Percentiles rank a stretch among this genome's conserved stretches.
These are phyloP conservation scores for Melinopterus prodromus DNA, from an alignment of 2,888 invertebrate species.

Conservation along the genomic window DNA sequence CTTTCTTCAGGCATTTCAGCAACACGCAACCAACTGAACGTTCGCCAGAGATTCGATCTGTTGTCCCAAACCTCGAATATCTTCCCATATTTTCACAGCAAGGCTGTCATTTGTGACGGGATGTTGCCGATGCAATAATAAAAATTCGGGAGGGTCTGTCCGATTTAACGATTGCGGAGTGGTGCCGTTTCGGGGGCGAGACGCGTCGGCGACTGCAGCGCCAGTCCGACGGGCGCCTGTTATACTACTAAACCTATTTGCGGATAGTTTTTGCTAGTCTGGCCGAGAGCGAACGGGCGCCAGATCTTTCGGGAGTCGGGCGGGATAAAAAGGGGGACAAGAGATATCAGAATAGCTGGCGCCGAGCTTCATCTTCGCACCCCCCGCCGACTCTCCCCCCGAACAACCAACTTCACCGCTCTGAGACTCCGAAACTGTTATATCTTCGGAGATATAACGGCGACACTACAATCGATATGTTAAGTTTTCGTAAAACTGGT, in stretches of 20 bases:
- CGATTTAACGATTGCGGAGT: constrained; percentile 18
- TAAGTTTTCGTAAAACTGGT: too few species aligned
- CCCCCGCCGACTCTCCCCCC: neutral
- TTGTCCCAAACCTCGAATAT: neutral
- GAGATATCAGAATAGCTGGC: constrained; percentile 26
- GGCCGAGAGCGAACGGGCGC: constrained; percentile 30
- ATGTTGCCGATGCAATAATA: constrained; percentile 40
- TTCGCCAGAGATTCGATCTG: neutral
- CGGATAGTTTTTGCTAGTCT: constrained; percentile 48
- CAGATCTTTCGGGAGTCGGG: constrained; percentile 27
- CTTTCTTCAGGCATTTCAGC: too few species aligned
- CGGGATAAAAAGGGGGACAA: constrained; percentile 20
- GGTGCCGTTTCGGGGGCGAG: neutral
- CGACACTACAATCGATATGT: neutral
- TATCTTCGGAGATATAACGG: neutral
- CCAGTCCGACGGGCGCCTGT: constrained; percentile 46
- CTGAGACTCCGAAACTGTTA: neutral
- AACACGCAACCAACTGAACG: too few species aligned
- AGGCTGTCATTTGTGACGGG: neutral
- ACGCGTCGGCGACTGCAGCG: constrained; percentile 29
- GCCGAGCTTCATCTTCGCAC: constrained; percentile 5
- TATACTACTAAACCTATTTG: constrained; percentile 47
- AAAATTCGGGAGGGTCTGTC: constrained; percentile 5
- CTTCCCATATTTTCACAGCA: neutral
- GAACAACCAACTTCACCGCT: neutral